Conservation (phyloP, 2,797 vertebrate species). For the Pangasius krempfi region DNA sequence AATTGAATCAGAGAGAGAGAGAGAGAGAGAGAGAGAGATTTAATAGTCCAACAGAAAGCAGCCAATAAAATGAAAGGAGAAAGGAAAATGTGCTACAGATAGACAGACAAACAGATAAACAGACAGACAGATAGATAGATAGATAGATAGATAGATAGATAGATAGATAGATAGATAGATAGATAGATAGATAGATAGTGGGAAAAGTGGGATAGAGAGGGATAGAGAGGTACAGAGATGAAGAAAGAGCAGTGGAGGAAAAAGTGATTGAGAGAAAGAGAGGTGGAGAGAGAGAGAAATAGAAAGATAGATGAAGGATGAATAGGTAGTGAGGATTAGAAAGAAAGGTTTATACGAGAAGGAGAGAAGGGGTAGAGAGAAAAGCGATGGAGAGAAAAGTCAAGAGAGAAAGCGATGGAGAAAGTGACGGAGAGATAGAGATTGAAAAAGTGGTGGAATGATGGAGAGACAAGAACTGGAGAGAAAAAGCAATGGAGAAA, state of each 20-base stretch:
- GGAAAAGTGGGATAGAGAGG: background rate
- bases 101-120: background rate
- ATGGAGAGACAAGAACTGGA: background rate
- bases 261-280: too few relatives aligned
- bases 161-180: background rate
- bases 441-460: background rate
- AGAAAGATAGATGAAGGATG: background rate
- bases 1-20: slow-evolving; percentile 1
- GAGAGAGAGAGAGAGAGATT: slow-evolving; percentile 7
- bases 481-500: background rate
- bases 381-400: slow-evolving; percentile 15
- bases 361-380: background rate
- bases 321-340: too few relatives aligned
- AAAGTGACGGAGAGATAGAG: background rate
- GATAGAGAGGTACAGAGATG: too few relatives aligned
- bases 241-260: background rate
- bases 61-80: background rate
- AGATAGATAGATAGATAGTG: background rate
- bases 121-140: background rate
- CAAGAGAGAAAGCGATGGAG: background rate
- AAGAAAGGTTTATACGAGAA: background rate
- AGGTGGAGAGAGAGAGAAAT: background rate
- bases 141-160: slow-evolving; percentile 7
- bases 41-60: background rate
- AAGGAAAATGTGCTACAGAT: background rate